Evolutionary conservation across 2,797 vertebrate species (phyloP).

Genomic region (Aldrovandia affinis): DNA sequence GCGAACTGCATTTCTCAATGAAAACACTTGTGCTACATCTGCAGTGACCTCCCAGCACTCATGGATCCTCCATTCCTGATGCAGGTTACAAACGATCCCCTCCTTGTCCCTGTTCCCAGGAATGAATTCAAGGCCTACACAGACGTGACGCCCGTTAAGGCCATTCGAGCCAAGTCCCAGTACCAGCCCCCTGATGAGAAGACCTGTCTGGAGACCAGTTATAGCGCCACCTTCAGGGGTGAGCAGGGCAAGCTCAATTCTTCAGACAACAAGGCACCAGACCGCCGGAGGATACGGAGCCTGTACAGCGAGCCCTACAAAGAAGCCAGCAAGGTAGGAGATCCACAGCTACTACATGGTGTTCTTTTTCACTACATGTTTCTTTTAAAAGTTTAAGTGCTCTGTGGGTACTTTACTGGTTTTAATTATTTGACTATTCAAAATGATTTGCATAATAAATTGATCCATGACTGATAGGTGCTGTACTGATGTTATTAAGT

Average conservation of each 20-base stretch:
- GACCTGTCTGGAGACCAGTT: conserved; percentile 89
- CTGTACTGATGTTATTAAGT: no score
- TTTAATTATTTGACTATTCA: no score
- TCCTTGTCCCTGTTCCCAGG: conserved; percentile 63
- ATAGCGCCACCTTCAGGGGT: conserved; percentile 88
- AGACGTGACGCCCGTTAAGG: conserved; percentile 85
- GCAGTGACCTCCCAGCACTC: conserved; percentile 41
- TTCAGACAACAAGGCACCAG: conserved; percentile 82
- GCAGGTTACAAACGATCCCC: not conserved
- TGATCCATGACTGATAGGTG: not conserved
- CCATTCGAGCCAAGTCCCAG: conserved; percentile 87
- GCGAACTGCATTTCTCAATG: not conserved
- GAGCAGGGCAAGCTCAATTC: conserved; percentile 75
- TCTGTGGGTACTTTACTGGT: not conserved
- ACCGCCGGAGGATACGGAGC: conserved; percentile 92
- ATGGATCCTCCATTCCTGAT: not conserved
- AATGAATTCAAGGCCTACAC: conserved; percentile 92
- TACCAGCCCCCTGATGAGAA: conserved; percentile 89
- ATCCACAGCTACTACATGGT: not conserved
- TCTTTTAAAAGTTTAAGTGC: not conserved
- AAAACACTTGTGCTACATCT: conserved; percentile 28
- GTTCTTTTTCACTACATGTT: not conserved
- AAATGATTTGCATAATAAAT: no score
- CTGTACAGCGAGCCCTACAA: conserved; percentile 91
- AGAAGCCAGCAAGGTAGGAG: conserved; percentile 85